A percentile compares a stretch with the other conserved stretches of the same genome.
These are phyloP conservation scores for Drosophila bifasciata DNA, from an alignment of 1,140 invertebrate species.

Conservation along the genomic window DNA sequence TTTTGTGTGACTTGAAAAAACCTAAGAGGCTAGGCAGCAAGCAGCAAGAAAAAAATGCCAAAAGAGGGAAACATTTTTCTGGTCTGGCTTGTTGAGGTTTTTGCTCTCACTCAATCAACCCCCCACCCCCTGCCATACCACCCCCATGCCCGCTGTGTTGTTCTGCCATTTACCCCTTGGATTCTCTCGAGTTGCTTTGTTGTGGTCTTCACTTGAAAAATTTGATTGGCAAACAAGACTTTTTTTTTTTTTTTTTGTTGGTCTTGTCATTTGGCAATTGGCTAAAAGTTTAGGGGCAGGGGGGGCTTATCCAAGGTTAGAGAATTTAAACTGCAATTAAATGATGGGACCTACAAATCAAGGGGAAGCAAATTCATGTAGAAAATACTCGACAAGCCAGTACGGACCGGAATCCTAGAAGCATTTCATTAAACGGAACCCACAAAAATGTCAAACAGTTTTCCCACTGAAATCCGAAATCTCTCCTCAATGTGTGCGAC, in stretches of 20 bases:
- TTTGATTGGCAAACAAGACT: constrained; percentile 51
- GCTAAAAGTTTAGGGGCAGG: constrained; percentile 29
- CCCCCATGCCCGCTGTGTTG: not conserved
- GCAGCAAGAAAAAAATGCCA: not conserved
- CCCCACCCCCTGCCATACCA: not conserved
- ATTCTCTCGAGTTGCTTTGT: constrained; percentile 29
- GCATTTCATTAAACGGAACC: no score
- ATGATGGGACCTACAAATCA: constrained; percentile 7
- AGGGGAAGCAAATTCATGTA: not conserved
- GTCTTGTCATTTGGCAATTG: constrained; percentile 41
- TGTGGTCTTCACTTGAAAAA: constrained; percentile 51
- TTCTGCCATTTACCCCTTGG: constrained; percentile 32
- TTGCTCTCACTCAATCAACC: not conserved
- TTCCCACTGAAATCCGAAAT: no score
- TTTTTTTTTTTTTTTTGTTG: constrained; percentile 23
- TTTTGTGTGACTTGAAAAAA: no score
- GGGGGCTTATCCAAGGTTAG: not conserved
- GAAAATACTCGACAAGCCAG: no score
- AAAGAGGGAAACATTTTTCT: constrained; percentile 26
- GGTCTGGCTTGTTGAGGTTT: constrained; percentile 32
- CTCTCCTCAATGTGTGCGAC: no score
- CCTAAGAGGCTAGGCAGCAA: no score
- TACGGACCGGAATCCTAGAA: no score
- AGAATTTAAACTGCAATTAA: constrained; percentile 37
- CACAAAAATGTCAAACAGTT: not conserved